Conservation (phyloP, 2,888 invertebrate species). For the Hemicrepidius hirtus region DNA sequence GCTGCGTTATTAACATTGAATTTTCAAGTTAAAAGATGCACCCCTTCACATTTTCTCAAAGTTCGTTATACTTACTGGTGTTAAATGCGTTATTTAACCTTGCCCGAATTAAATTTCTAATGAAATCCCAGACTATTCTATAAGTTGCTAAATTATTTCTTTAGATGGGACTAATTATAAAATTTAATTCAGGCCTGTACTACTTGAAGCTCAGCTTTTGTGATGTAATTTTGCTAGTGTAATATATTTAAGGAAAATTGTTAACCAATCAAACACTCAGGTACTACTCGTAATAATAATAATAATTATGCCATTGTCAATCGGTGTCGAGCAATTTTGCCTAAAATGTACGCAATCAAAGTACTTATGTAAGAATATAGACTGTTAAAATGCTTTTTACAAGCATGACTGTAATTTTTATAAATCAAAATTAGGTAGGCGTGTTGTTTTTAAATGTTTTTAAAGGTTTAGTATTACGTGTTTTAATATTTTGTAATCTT, state of each 20-base stretch:
- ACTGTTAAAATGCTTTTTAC: conserved; percentile 29
- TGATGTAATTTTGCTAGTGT: conserved; percentile 18
- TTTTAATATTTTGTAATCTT: not conserved
- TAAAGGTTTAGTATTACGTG: conserved; percentile 4
- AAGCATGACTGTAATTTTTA: conserved; percentile 25
- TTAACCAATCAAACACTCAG: conserved; percentile 25
- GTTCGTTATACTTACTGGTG: conserved; percentile 61
- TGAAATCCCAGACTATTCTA: no score
- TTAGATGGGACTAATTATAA: no score
- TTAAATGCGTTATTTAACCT: conserved; percentile 49
- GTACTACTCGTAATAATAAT: conserved; percentile 3
- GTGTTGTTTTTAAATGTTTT: conserved; percentile 20
- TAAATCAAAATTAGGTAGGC: conserved; percentile 24
- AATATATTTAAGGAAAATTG: not conserved
- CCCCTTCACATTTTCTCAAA: conserved; percentile 56
- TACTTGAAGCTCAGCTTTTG: conserved; percentile 20
- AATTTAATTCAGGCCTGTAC: not conserved
- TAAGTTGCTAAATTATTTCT: no score
- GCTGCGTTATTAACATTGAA: conserved; percentile 57
- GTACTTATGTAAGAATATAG: conserved; percentile 30
- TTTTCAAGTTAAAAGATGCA: conserved; percentile 61
- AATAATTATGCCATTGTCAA: conserved; percentile 6
- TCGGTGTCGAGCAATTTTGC: not conserved
- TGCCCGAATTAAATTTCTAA: no score
- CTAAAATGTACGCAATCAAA: conserved; percentile 8